Percentiles rank a stretch among this genome's conserved stretches.
Conservation (phyloP, 2,888 invertebrate species). For the Plebejus melissa region DNA sequence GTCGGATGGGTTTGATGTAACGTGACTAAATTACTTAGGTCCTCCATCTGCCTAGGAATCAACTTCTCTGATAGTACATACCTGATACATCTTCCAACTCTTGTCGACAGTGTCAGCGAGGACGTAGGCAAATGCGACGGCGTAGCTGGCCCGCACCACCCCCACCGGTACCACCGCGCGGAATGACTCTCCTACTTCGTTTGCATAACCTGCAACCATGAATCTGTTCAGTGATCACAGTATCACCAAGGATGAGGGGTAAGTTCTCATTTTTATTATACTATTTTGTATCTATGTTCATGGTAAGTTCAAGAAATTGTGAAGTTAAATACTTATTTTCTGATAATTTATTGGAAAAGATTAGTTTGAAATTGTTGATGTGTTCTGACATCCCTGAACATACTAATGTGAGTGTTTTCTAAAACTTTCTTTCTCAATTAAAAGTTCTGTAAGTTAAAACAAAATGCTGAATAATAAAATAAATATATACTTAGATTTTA, state of each 20-base stretch:
- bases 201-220: constrained; percentile 90
- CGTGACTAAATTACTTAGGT: no score
- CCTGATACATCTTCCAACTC: constrained; percentile 81
- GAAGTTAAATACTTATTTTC: background rate
- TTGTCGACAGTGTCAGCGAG: constrained; percentile 92
- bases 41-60: no score
- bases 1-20: no score
- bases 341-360: background rate
- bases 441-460: no score
- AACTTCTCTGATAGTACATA: constrained; percentile 43
- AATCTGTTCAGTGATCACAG: constrained; percentile 69
- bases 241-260: constrained; percentile 65
- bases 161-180: constrained; percentile 85
- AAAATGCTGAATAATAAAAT: no score
- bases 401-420: no score
- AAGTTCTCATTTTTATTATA: constrained; percentile 38
- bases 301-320: background rate
- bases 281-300: background rate
- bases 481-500: no score
- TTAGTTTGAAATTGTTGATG: background rate
- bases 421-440: no score
- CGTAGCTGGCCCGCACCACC: constrained; percentile 87
- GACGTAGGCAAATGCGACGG: constrained; percentile 90
- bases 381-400: background rate
- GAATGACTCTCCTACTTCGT: constrained; percentile 97